Percentiles rank a stretch among this genome's conserved stretches.
Conservation (phyloP, 2,888 invertebrate genomes). For the Leptopilina syphax region DNA sequence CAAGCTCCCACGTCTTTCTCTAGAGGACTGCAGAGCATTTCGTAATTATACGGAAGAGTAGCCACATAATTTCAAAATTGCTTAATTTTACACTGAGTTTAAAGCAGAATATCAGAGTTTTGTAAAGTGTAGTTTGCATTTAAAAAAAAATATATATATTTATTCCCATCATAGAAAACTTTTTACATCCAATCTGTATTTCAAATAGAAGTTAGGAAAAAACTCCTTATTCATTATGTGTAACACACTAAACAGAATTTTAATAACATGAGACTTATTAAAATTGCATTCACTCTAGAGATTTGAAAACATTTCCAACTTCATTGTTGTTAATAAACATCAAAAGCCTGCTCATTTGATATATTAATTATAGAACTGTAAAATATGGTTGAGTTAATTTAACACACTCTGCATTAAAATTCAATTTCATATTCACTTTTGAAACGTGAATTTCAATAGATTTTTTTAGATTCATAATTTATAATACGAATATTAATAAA, state of each 20-base stretch:
- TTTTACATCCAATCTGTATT: neutral
- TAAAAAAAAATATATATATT: neutral
- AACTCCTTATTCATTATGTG: neutral
- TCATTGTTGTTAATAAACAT: conserved; percentile 4
- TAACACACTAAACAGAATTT: neutral
- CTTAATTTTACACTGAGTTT: neutral
- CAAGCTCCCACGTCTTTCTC: neutral
- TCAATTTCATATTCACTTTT: neutral
- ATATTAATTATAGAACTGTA: neutral
- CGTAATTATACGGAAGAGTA: conserved; percentile 22
- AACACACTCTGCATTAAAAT: neutral
- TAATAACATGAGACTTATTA: neutral
- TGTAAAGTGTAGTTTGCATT: neutral
- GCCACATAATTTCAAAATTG: conserved; percentile 26
- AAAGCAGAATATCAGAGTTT: conserved; percentile 3
- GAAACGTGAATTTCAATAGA: no score
- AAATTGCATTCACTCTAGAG: neutral
- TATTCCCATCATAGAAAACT: neutral
- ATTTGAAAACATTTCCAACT: neutral
- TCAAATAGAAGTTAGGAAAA: neutral
- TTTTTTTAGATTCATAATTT: no score
- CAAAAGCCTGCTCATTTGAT: neutral
- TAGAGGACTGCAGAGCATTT: conserved; percentile 14
- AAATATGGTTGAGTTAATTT: conserved; percentile 4
- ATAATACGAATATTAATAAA: no score